Evolutionary conservation across 2,797 vertebrate genomes (phyloP), one percentile per base, ranked within the genome.

Genomic region (Acrocephalus scirpaceus): DNA sequence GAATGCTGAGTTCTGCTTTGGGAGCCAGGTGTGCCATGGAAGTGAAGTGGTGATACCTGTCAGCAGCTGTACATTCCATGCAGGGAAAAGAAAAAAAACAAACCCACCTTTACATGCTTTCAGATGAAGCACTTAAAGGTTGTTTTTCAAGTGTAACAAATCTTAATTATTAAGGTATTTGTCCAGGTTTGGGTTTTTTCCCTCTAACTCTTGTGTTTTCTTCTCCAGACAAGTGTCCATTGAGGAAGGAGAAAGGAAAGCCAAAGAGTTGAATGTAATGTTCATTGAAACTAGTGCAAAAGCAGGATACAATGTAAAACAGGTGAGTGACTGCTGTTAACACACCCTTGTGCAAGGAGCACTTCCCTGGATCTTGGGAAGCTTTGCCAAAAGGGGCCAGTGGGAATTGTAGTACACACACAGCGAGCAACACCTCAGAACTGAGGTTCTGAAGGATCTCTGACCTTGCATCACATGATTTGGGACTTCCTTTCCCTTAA

Each of bases 251-350:
- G 99, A 99, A 95, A 98, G 99, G 98, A 99, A 99, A 99, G 99
- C 99, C 99, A 99, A 99, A 99, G 99, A 99, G 98, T 98, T 99
- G 98, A 99, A 99, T 98, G 99, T 99, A 98, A 99, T 99, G 99
- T 99, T 99, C 98, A 99, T 99, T 96, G 99, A 99, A 98, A 99
- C 99, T 98, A 99, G 99, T 97, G 99, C 99, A 93, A 99, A 99
- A 98, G 99, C 99, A 26, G 99, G 99, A 97, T 99, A 99, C 98
- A 99, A 99, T 60, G 99, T 99, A 79, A 99, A 99, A 97, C 99
- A 99, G 99, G 99, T 99, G 98, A 97, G 97, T 97, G 72, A 0
- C 30, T 67, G 23, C 74, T 92, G 91, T 12, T 40, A 2, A 2
- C 3, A 7, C 32, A 3, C 19, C 1, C 0, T 1, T 6, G 72